Conservation (phyloP, 2,797 vertebrate genomes). For the Podarcis siculus region DNA sequence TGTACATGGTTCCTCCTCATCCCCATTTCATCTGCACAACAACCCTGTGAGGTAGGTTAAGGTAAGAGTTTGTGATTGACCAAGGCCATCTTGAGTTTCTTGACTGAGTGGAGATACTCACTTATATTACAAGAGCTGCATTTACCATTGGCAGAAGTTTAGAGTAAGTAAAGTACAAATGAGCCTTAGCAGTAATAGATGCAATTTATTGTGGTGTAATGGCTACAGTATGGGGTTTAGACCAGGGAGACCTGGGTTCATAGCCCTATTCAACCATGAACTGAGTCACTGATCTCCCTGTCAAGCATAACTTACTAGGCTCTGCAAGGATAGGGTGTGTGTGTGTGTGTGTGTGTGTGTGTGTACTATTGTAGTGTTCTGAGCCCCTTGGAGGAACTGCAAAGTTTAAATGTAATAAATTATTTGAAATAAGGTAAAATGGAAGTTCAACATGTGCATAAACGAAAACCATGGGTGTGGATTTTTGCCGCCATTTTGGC, state of each 20-base stretch:
- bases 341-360: too few species aligned
- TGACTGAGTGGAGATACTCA: background rate
- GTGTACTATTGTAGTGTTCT: background rate
- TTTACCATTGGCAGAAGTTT: background rate
- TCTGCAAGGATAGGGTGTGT: too few species aligned
- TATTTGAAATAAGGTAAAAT: background rate
- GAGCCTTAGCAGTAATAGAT: background rate
- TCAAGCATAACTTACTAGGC: background rate
- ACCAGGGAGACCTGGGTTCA: background rate
- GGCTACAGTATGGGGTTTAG: background rate
- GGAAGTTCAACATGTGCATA: conserved; percentile 31
- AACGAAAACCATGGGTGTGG: background rate
- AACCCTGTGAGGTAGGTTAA: too few species aligned
- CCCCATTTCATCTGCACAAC: too few species aligned
- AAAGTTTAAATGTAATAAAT: background rate
- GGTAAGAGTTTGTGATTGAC: too few species aligned
- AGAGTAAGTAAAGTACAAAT: background rate
- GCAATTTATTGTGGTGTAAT: background rate
- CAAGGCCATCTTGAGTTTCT: too few species aligned
- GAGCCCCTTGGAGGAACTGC: background rate
- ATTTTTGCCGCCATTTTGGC: background rate
- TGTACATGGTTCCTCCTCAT: too few species aligned
- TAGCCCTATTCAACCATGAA: background rate
- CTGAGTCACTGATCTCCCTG: background rate
- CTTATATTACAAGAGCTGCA: background rate